phyloP scores from a whole-genome alignment of 1,140 invertebrate species.

The Orchestia grillus region DNA sequence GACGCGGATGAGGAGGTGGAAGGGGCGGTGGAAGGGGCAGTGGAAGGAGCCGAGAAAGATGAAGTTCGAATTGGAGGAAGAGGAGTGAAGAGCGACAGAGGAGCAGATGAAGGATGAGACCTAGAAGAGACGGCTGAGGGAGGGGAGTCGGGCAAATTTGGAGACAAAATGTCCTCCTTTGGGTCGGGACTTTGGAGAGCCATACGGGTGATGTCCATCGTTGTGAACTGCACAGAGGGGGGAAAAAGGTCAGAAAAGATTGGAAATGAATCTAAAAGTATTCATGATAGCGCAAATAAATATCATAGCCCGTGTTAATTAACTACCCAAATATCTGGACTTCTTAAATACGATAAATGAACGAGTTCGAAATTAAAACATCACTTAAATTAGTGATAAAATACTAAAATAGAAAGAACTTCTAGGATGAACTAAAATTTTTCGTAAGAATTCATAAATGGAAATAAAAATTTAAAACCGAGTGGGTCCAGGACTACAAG shows the following conservation, averaged over 20 bases:
- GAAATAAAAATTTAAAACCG: no score
- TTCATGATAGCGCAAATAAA: not conserved
- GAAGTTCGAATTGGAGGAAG: not conserved
- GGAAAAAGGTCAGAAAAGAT: not conserved
- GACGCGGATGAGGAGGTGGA: constrained; percentile 27
- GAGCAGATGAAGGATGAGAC: not conserved
- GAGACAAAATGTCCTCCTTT: not conserved
- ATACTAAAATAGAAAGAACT: no score
- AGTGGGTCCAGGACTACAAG: no score
- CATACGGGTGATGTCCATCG: constrained; percentile 26
- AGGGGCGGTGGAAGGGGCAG: not conserved
- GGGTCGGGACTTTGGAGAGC: constrained; percentile 28
- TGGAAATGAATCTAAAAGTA: not conserved
- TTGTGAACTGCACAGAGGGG: not conserved
- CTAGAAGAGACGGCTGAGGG: not conserved
- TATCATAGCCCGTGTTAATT: not conserved
- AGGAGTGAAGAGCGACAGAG: not conserved
- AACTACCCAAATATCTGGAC: no score
- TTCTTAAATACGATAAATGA: no score
- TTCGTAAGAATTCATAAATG: no score
- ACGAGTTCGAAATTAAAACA: no score
- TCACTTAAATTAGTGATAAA: no score
- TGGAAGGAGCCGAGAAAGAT: constrained; percentile 10
- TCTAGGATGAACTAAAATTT: no score
- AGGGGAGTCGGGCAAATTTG: not conserved